Conservation (phyloP, 2,888 invertebrate species). For the Clusia tigrina region DNA sequence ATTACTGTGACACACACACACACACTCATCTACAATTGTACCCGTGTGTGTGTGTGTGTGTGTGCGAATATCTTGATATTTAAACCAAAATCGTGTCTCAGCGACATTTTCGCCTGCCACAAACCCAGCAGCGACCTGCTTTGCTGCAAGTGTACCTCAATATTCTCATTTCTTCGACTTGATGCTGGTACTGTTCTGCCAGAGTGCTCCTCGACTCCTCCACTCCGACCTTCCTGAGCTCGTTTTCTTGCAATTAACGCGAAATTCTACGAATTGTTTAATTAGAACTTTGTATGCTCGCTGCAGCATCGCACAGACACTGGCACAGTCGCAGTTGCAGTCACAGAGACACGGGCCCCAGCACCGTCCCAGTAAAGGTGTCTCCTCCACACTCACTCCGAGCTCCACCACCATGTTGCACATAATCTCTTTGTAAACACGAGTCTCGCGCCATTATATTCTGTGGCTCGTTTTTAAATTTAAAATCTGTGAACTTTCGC, state of each 20-base stretch:
- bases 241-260: constrained; percentile 65
- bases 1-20: too few relatives aligned
- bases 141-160: constrained; percentile 12
- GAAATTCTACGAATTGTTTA: constrained; percentile 66
- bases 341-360: constrained; percentile 14
- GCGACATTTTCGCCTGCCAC: constrained; percentile 10
- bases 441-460: constrained; percentile 61
- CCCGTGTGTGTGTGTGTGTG: too few relatives aligned
- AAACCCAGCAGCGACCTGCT: neutral
- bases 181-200: constrained; percentile 20
- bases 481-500: constrained; percentile 61
- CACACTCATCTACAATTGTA: too few relatives aligned
- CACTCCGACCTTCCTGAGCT: constrained; percentile 42
- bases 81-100: constrained; percentile 17
- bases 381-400: neutral
- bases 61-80: too few relatives aligned
- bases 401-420: constrained; percentile 34
- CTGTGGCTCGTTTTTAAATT: constrained; percentile 53
- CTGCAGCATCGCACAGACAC: constrained; percentile 9
- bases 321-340: too few relatives aligned
- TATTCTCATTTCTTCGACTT: constrained; percentile 8
- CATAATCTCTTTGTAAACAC: constrained; percentile 60
- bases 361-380: constrained; percentile 13
- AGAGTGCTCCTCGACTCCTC: constrained; percentile 42
- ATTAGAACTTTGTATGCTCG: constrained; percentile 62